A percentile compares a stretch with the other conserved stretches of the same genome.
Evolutionary conservation across 2,888 invertebrate genomes (phyloP).

Genomic region (Epirrita christyi): DNA sequence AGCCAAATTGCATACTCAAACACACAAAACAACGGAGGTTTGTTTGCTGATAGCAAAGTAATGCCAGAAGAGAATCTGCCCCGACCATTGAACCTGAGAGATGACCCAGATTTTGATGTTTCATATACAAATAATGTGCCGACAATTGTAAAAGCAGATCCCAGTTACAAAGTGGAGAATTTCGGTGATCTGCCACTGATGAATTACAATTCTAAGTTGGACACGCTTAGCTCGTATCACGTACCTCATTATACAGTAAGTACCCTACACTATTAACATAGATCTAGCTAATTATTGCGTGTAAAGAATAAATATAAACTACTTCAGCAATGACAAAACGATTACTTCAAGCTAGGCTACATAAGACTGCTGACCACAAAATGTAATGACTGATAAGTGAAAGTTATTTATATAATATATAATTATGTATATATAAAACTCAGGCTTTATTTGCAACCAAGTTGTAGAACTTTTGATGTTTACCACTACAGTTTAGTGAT

Average conservation of each 20-base stretch:
- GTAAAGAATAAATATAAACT: background rate
- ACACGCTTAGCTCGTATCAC: constrained; percentile 70
- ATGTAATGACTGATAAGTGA: too few relatives aligned
- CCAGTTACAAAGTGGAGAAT: constrained; percentile 63
- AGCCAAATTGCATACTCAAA: constrained; percentile 36
- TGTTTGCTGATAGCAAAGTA: constrained; percentile 30
- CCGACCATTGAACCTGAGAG: constrained; percentile 63
- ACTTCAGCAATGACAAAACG: too few relatives aligned
- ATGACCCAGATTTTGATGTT: constrained; percentile 55
- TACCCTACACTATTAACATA: constrained; percentile 39
- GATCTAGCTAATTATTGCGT: background rate
- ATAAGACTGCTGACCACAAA: too few relatives aligned
- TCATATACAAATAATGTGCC: constrained; percentile 67
- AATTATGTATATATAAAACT: too few relatives aligned
- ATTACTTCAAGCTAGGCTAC: too few relatives aligned
- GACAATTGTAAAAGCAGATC: constrained; percentile 52
- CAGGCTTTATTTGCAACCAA: too few relatives aligned
- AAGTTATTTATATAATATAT: too few relatives aligned
- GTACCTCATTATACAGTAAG: constrained; percentile 80
- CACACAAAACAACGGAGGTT: constrained; percentile 23
- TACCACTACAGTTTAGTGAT: too few relatives aligned
- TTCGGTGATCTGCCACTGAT: constrained; percentile 72
- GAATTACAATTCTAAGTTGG: constrained; percentile 69
- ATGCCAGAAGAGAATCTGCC: constrained; percentile 59
- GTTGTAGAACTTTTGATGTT: too few relatives aligned